Base-by-base conservation (phyloP, 2,797 vertebrate genomes). In the Emys orbicularis region DNA sequence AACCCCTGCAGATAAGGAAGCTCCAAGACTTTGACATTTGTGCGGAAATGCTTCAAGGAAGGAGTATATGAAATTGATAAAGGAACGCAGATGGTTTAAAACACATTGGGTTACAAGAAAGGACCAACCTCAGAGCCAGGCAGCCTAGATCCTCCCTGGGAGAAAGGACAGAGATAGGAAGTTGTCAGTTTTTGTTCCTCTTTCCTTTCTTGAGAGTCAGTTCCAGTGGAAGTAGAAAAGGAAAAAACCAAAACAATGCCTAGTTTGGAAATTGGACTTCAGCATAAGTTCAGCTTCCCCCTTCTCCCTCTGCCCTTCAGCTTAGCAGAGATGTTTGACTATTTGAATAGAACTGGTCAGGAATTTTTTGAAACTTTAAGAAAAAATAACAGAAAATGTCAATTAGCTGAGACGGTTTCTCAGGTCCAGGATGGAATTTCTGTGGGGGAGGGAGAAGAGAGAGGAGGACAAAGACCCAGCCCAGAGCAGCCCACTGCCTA, bases 21-120 rank as follows among this genome's bases (percentile, higher is more conserved):
- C 56, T 91, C 87, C 74, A 95, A 93, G 94, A 93, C 82, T 85
- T 52, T n/a, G 94, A 94, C 93, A 90, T 92, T 96, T 94, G 83
- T 81, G 90, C 56, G 80, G 52, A 94, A 93, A 90, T 86, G 47
- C 86, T 96, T 90, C 85, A 86, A 95, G 86, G 84, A 91, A 91
- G 61, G 79, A 49, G 77, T 86, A 27, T 88, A 79, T 90, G 54
- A 47, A 90, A 90, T 72, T 53, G 76, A 93, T 96, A 93, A 95
- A 72, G 61, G 94, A 92, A 94, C 91, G 72, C 84, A 93, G 83
- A 93, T 81, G 90, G 88, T 49, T 93, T 89, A 44, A 95, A 54
- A 92, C 21, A 86, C 96, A 94, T 23, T 61, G 59, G 18, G 76
- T 93, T 83, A 47, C 82, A 79, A 90, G 79, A 89, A 88, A 68